A percentile compares a stretch with the other conserved stretches of the same genome.
Evolutionary conservation across 2,888 invertebrate genomes (phyloP).

Genomic region (Heteropelma amictum): DNA sequence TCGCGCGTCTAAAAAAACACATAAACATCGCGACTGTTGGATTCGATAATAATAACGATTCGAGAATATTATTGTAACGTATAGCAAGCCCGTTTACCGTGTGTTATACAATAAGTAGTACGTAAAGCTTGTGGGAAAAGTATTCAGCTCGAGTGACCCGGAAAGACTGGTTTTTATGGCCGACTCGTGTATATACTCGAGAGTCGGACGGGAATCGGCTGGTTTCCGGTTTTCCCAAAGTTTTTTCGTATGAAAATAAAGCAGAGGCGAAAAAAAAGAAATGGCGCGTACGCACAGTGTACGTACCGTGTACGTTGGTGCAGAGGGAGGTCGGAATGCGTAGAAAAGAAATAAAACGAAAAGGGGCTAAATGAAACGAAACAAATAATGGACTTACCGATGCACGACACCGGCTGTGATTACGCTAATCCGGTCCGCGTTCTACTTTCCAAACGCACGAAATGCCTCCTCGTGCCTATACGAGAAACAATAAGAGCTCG

Average conservation of each 20-base stretch:
- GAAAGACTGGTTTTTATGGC: constrained; percentile 36
- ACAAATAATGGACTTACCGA: constrained; percentile 45
- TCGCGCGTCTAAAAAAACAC: too few species aligned
- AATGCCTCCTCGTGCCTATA: constrained; percentile 18
- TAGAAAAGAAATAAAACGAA: neutral
- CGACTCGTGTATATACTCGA: neutral
- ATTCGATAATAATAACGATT: too few species aligned
- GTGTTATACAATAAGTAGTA: neutral
- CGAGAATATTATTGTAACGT: too few species aligned
- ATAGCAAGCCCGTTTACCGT: too few species aligned
- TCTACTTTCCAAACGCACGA: constrained; percentile 53
- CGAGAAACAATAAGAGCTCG: constrained; percentile 35
- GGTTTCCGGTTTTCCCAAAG: constrained; percentile 22
- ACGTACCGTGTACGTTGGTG: neutral
- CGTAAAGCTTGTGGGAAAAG: neutral
- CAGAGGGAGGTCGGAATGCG: neutral
- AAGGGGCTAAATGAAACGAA: neutral
- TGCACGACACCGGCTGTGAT: constrained; percentile 57
- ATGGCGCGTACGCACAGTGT: neutral
- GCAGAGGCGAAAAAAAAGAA: neutral
- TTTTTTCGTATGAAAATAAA: neutral
- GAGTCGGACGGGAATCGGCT: neutral
- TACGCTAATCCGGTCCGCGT: constrained; percentile 54
- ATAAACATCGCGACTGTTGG: too few species aligned
- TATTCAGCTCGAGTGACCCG: constrained; percentile 31